phyloP scores from a whole-genome alignment of 1,140 invertebrate genomes.

The Monomorium pharaonis region DNA sequence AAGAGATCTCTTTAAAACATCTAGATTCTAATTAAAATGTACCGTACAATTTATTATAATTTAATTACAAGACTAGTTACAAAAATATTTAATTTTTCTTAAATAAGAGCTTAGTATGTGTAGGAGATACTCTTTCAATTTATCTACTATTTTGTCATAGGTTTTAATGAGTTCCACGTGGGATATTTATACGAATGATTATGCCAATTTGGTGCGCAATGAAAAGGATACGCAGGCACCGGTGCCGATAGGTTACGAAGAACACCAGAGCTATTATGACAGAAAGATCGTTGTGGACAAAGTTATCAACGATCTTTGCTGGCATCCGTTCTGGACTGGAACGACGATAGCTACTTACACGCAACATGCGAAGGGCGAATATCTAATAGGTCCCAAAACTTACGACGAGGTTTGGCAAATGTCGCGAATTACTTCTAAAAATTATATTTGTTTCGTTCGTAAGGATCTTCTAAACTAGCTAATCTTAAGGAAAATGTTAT shows the following conservation, averaged over 20 bases:
- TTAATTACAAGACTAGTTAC: not conserved
- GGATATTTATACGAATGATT: constrained; percentile 89
- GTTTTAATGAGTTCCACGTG: constrained; percentile 83
- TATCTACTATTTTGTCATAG: constrained; percentile 4
- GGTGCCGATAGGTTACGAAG: constrained; percentile 84
- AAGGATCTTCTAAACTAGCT: not conserved
- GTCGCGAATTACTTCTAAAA: not conserved
- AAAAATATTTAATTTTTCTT: not conserved
- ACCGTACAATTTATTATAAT: not conserved
- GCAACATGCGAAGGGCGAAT: constrained; percentile 79
- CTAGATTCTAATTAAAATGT: not conserved
- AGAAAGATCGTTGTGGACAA: constrained; percentile 86
- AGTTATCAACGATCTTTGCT: constrained; percentile 88
- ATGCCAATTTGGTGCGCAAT: constrained; percentile 83
- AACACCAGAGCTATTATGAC: constrained; percentile 88
- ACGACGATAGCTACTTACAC: constrained; percentile 88
- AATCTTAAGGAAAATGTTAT: not conserved
- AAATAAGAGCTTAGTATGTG: not conserved
- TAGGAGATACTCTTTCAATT: not conserved
- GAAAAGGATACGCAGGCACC: constrained; percentile 78
- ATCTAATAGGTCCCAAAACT: constrained; percentile 68
- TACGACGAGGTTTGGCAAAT: constrained; percentile 50
- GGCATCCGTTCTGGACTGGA: constrained; percentile 90
- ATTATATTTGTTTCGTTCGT: not conserved
- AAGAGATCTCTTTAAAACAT: no score